Evolutionary conservation across 2,888 invertebrate genomes (phyloP).

Genomic region (Pantelozetes paolii): DNA sequence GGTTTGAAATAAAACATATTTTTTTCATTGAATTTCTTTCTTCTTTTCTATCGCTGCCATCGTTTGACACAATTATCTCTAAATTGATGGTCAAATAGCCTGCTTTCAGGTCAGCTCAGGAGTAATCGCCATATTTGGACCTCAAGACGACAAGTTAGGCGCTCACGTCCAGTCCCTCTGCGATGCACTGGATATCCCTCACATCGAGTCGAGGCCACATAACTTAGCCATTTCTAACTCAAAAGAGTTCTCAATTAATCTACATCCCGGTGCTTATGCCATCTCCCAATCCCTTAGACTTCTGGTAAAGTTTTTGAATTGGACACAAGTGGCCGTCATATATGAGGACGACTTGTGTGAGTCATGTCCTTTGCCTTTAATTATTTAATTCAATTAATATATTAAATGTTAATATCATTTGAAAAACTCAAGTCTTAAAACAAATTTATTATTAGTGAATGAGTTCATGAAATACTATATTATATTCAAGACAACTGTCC

Average conservation of each 20-base stretch:
- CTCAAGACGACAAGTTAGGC: slow-evolving; percentile 74
- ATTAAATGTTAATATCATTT: no score
- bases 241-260: slow-evolving; percentile 74
- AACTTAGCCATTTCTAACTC: slow-evolving; percentile 52
- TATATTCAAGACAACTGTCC: no score
- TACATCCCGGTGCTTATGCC: slow-evolving; percentile 76
- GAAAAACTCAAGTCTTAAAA: no score
- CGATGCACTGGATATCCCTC: slow-evolving; percentile 81
- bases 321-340: slow-evolving; percentile 87
- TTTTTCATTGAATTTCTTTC: background rate
- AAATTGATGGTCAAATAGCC: slow-evolving; percentile 57
- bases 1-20: background rate
- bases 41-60: background rate
- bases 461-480: no score
- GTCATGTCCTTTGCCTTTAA: slow-evolving; percentile 40
- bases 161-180: slow-evolving; percentile 80
- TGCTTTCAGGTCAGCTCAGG: slow-evolving; percentile 75
- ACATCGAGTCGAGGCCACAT: slow-evolving; percentile 68
- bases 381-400: no score
- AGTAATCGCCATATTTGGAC: slow-evolving; percentile 81
- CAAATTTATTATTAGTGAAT: background rate
- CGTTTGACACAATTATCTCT: background rate
- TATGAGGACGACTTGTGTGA: slow-evolving; percentile 72
- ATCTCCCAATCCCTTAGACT: slow-evolving; percentile 76
- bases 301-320: slow-evolving; percentile 78